Percentiles rank a stretch among this genome's conserved stretches.
Conservation (phyloP, 2,888 invertebrate genomes). For the Stomorhina lunata region DNA sequence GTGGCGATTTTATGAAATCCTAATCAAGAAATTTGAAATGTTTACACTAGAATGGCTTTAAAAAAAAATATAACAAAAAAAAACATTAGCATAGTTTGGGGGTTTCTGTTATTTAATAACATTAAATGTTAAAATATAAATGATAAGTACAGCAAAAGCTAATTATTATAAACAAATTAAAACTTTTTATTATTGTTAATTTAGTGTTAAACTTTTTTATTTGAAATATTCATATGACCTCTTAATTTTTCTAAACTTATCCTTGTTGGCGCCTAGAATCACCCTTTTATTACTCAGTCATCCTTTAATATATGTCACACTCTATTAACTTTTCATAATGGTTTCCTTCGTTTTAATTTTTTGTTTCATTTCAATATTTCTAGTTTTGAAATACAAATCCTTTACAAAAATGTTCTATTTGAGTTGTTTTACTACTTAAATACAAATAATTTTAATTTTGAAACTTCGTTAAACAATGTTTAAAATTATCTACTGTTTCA, state of each 20-base stretch:
- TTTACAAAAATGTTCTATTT: slow-evolving; percentile 41
- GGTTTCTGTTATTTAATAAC: too few species aligned
- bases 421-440: slow-evolving; percentile 31
- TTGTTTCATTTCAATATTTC: background rate
- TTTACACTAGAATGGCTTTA: slow-evolving; percentile 34
- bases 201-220: too few species aligned
- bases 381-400: slow-evolving; percentile 37
- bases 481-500: background rate
- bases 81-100: too few species aligned
- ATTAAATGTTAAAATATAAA: too few species aligned
- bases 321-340: slow-evolving; percentile 29
- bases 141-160: too few species aligned
- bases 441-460: background rate
- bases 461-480: background rate
- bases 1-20: slow-evolving; percentile 35
- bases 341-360: background rate
- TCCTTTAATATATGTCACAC: background rate
- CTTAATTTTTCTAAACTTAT: background rate
- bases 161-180: too few species aligned
- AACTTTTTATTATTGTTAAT: too few species aligned
- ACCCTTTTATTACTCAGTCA: background rate
- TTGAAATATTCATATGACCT: background rate
- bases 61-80: background rate
- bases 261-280: background rate
- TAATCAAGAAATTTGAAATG: slow-evolving; percentile 10